These are phyloP conservation scores for Oncorhynchus keta DNA, from an alignment of 2,113 vertebrate species.

Conservation along the genomic window DNA sequence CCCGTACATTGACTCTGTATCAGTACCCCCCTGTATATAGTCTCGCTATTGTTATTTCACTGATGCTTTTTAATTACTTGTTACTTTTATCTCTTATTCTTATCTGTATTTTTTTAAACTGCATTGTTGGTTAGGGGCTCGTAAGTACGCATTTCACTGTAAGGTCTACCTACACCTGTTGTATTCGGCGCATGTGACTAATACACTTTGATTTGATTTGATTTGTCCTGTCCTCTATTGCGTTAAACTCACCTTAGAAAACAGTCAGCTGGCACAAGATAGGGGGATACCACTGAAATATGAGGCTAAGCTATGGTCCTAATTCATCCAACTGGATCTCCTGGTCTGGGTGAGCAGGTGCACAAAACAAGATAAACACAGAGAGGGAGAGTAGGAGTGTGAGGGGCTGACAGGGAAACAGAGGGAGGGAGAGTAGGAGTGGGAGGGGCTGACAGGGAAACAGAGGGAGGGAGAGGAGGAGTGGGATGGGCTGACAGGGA, in stretches of 20 bases:
- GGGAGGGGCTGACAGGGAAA: slow-evolving; percentile 35
- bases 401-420: slow-evolving; percentile 14
- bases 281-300: slow-evolving; percentile 48
- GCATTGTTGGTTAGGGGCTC: no score
- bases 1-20: no score
- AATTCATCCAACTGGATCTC: slow-evolving; percentile 37
- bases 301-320: slow-evolving; percentile 42
- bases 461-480: slow-evolving; percentile 37
- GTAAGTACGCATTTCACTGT: no score
- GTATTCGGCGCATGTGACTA: no score
- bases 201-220: no score
- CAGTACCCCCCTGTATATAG: no score
- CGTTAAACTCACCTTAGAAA: slow-evolving; percentile 17
- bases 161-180: no score
- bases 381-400: slow-evolving; percentile 1
- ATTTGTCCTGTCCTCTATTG: neutral
- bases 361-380: slow-evolving; percentile 39
- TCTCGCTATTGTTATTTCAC: no score
- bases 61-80: no score
- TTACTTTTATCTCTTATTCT: no score
- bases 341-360: slow-evolving; percentile 39
- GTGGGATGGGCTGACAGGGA: no score
- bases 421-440: slow-evolving; percentile 22
- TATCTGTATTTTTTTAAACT: no score
- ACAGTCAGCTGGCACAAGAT: slow-evolving; percentile 31